Percentiles rank a stretch among this genome's conserved stretches.
These are phyloP conservation scores for Triplophysa dalaica DNA, from an alignment of 2,113 vertebrate genomes.

Conservation along the genomic window DNA sequence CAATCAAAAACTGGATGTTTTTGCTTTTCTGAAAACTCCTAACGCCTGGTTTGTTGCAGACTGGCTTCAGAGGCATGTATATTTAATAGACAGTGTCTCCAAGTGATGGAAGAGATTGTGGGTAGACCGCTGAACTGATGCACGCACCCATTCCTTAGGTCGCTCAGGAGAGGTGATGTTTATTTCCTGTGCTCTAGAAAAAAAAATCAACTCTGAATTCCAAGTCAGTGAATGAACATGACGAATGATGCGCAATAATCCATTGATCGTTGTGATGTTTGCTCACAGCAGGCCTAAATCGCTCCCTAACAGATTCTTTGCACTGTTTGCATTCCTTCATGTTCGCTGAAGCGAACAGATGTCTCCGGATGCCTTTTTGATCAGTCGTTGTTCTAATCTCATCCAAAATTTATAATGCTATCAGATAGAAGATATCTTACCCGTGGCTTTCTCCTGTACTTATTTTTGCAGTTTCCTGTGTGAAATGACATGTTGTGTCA, in stretches of 20 bases:
- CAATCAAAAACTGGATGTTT: slow-evolving; percentile 8
- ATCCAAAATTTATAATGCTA: slow-evolving; percentile 9
- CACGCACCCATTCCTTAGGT: slow-evolving; percentile 1
- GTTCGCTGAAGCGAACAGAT: slow-evolving; percentile 29
- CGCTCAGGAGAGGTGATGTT: background rate
- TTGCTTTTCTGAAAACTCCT: slow-evolving; percentile 27
- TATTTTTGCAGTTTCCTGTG: slow-evolving; percentile 6
- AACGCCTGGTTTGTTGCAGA: slow-evolving; percentile 21
- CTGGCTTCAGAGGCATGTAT: background rate
- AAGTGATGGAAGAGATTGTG: slow-evolving; percentile 19
- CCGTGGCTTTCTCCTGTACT: background rate
- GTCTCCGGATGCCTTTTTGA: background rate
- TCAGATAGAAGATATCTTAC: background rate
- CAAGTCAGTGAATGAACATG: slow-evolving; percentile 8
- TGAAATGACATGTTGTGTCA: background rate
- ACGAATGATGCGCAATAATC: slow-evolving; percentile 33
- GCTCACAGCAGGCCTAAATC: slow-evolving; percentile 3
- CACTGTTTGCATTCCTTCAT: slow-evolving; percentile 20
- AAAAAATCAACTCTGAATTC: background rate
- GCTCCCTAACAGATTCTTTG: background rate
- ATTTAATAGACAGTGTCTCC: slow-evolving; percentile 6
- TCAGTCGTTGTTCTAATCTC: background rate
- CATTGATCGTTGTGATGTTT: slow-evolving; percentile 22
- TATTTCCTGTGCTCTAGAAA: slow-evolving; percentile 11
- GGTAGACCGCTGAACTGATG: slow-evolving; percentile 5